Percentiles rank a stretch among this genome's conserved stretches.
phyloP scores from a whole-genome alignment of 2,888 invertebrate genomes.

The Halocaridina rubra region DNA sequence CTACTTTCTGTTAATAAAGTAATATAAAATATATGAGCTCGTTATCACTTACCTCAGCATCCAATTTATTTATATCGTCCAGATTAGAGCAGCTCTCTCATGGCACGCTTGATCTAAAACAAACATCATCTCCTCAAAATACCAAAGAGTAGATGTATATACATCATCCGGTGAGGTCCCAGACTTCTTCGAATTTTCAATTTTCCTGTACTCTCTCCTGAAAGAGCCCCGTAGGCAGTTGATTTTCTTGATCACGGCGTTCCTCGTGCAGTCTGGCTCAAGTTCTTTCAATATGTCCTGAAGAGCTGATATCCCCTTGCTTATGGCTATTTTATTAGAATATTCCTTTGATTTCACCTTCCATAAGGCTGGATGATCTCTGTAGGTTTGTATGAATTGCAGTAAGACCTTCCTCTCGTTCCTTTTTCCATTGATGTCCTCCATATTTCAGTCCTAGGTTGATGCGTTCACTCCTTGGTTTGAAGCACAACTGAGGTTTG shows the following conservation, averaged over 20 bases:
- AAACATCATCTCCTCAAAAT: too few species aligned
- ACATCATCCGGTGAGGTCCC: not conserved
- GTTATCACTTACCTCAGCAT: not conserved
- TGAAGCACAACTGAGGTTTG: too few species aligned
- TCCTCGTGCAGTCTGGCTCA: slow-evolving; percentile 26
- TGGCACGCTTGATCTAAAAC: slow-evolving; percentile 6
- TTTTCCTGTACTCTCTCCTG: slow-evolving; percentile 1
- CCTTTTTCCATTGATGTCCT: slow-evolving; percentile 3
- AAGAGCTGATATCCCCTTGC: slow-evolving; percentile 16
- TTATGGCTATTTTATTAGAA: slow-evolving; percentile 33
- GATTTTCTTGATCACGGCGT: too few species aligned
- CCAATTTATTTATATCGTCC: not conserved
- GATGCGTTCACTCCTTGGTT: too few species aligned
- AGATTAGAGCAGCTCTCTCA: slow-evolving; percentile 6
- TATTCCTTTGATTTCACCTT: slow-evolving; percentile 30
- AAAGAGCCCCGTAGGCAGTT: slow-evolving; percentile 11
- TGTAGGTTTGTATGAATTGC: slow-evolving; percentile 22
- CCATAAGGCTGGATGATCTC: slow-evolving; percentile 31
- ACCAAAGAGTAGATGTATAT: not conserved
- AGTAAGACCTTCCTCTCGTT: slow-evolving; percentile 24
- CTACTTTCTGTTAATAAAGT: slow-evolving; percentile 12
- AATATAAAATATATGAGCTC: not conserved
- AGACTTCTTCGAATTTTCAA: not conserved
- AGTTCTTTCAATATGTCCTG: slow-evolving; percentile 30
- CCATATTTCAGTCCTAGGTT: slow-evolving; percentile 2